These are phyloP conservation scores for Diploptera punctata DNA, from an alignment of 2,888 invertebrate genomes.

Conservation along the genomic window DNA sequence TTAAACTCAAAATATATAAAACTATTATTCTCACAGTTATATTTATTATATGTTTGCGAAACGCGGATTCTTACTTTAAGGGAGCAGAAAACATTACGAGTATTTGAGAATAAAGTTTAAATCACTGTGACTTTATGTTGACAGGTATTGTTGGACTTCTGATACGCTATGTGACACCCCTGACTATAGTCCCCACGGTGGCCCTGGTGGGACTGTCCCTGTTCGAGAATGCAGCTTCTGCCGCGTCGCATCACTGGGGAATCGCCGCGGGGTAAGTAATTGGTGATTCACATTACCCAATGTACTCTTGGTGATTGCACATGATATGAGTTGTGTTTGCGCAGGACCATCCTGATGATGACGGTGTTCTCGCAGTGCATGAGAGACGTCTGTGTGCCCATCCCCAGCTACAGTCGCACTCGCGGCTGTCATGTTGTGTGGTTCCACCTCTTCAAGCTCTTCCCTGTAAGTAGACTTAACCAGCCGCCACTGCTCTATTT, in stretches of 20 bases:
- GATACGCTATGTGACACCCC: constrained; percentile 78
- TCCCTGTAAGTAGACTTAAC: constrained; percentile 75
- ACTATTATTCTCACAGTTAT: too few relatives aligned
- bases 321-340: too few relatives aligned
- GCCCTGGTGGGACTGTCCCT: constrained; percentile 84
- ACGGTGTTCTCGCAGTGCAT: constrained; percentile 83
- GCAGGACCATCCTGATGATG: constrained; percentile 75
- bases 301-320: too few relatives aligned
- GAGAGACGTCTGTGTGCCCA: constrained; percentile 68
- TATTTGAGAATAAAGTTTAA: too few relatives aligned
- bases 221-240: constrained; percentile 79
- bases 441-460: constrained; percentile 80
- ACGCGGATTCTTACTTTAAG: too few relatives aligned
- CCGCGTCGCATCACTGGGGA: constrained; percentile 85
- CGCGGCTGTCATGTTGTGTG: constrained; percentile 63
- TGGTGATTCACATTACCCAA: too few relatives aligned
- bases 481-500: too few relatives aligned
- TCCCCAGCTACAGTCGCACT: constrained; percentile 63
- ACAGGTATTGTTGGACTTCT: constrained; percentile 76
- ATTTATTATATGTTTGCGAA: too few relatives aligned
- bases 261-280: constrained; percentile 74
- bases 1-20: too few relatives aligned
- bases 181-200: constrained; percentile 85
- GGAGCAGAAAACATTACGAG: too few relatives aligned
- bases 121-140: too few relatives aligned